These are phyloP conservation scores for Anser brachyrhynchus DNA, from an alignment of 2,113 vertebrate genomes.

Conservation along the genomic window DNA sequence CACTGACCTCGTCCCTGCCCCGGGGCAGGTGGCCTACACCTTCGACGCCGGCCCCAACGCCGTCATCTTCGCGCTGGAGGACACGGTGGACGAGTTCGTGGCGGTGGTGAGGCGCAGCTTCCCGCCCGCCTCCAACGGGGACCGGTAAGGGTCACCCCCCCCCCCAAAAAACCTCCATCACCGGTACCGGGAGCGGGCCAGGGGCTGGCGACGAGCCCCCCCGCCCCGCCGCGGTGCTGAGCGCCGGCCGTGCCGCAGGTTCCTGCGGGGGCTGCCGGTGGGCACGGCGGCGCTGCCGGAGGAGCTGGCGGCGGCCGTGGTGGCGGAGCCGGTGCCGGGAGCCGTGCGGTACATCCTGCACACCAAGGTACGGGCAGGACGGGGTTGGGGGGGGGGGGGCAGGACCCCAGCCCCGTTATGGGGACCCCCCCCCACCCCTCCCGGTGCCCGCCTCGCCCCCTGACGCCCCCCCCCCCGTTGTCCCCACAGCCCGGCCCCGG, in stretches of 20 bases:
- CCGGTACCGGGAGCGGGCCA: not conserved
- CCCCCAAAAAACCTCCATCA: too few relatives aligned
- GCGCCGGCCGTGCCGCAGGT: constrained; percentile 43
- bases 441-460: rapidly evolving
- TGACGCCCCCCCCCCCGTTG: rapidly evolving
- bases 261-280: constrained; percentile 84
- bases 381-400: rapidly evolving
- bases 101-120: constrained; percentile 85
- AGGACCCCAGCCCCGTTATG: not conserved
- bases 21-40: constrained; percentile 80
- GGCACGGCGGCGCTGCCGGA: constrained; percentile 54
- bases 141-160: constrained; percentile 77
- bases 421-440: not conserved
- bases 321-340: constrained; percentile 75
- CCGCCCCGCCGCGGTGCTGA: not conserved
- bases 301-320: constrained; percentile 75
- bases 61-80: constrained; percentile 85
- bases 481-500: constrained; percentile 80
- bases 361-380: constrained; percentile 79
- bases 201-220: too few relatives aligned
- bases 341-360: constrained; percentile 87
- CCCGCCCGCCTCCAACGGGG: constrained; percentile 81
- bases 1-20: not conserved
- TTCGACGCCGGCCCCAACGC: constrained; percentile 97
- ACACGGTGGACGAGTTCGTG: constrained; percentile 85